Conservation (phyloP, 2,888 invertebrate genomes). For the Zeuzera pyrina region DNA sequence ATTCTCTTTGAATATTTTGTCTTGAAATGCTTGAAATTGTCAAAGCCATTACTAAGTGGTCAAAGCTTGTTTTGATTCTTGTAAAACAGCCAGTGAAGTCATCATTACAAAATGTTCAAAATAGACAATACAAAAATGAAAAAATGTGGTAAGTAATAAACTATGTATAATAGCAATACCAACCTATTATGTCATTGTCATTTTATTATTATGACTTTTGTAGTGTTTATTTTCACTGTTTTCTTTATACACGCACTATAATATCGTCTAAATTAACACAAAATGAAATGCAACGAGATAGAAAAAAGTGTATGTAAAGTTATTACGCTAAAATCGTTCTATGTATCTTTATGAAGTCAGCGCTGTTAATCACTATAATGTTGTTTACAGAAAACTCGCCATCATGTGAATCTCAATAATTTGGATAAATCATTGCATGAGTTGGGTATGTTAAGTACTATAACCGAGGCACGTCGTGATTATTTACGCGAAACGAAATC, state of each 20-base stretch:
- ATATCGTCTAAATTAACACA: conserved; percentile 32
- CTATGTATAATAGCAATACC: no score
- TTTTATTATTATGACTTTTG: conserved; percentile 55
- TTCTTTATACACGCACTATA: conserved; percentile 42
- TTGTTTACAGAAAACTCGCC: conserved; percentile 56
- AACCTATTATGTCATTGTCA: no score
- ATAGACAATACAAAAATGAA: no score
- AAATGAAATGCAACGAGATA: conserved; percentile 59
- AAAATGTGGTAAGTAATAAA: no score
- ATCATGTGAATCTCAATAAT: conserved; percentile 64
- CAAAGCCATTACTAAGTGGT: no score
- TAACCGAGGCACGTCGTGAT: conserved; percentile 71
- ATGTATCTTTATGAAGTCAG: neutral
- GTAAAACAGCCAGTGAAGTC: no score
- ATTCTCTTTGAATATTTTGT: no score
- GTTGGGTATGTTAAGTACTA: conserved; percentile 74
- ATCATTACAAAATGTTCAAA: no score
- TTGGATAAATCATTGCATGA: conserved; percentile 75
- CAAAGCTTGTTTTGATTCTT: no score
- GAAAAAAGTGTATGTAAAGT: conserved; percentile 41
- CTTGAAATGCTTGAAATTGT: no score
- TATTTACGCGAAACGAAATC: conserved; percentile 68
- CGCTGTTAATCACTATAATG: no score
- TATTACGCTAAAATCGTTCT: conserved; percentile 4
- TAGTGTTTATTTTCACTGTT: conserved; percentile 65